Evolutionary conservation across 2,113 vertebrate genomes (phyloP).

Genomic region (Zosterops borbonicus): DNA sequence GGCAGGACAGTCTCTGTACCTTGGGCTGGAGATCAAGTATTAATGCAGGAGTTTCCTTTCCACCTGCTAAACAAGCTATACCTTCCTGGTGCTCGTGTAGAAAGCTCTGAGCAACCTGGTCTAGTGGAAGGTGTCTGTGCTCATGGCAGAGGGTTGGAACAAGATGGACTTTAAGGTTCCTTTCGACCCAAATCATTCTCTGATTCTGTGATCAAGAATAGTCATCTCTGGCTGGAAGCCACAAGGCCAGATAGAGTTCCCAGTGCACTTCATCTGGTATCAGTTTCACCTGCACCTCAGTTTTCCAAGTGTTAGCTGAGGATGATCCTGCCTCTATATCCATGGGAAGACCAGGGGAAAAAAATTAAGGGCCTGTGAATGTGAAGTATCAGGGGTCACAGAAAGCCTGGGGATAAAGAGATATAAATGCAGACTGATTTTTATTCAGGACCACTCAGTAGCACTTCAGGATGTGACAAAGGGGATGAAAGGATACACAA

Average conservation of each 20-base stretch:
- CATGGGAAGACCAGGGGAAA: neutral
- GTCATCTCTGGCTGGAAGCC: neutral
- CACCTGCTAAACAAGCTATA: neutral
- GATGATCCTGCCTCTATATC: neutral
- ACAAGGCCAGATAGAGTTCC: neutral
- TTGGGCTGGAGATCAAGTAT: neutral
- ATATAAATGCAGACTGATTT: neutral
- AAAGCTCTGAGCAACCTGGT: neutral
- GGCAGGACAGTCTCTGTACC: neutral
- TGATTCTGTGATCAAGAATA: neutral
- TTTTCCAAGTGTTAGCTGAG: neutral
- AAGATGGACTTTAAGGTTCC: neutral
- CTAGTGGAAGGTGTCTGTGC: neutral
- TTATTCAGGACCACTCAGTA: neutral
- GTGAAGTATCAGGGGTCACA: neutral
- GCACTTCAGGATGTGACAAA: neutral
- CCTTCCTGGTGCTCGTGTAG: neutral
- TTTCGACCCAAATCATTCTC: neutral
- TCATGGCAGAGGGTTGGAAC: neutral
- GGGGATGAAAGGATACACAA: neutral
- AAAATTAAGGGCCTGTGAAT: neutral
- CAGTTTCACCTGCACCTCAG: neutral
- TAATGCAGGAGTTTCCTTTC: neutral
- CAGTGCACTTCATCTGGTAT: neutral
- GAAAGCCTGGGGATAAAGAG: neutral